Evolutionary conservation across 1,140 invertebrate genomes (phyloP).

Genomic region (Penaeus japonicus): DNA sequence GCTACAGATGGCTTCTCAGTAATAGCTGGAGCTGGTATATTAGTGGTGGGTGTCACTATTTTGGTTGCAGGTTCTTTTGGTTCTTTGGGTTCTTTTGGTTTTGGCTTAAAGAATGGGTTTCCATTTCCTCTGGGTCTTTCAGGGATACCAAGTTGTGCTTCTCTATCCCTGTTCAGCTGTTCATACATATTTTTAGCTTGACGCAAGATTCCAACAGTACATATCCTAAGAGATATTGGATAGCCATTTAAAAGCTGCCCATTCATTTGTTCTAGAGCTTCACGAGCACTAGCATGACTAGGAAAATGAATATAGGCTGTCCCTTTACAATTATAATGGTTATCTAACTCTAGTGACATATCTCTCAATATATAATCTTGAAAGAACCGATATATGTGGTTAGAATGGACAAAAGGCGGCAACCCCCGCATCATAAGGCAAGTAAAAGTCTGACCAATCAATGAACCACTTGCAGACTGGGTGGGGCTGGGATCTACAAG

Average conservation of each 20-base stretch:
- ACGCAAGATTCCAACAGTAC: conserved; percentile 44
- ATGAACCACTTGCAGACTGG: conserved; percentile 38
- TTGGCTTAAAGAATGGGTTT: conserved; percentile 46
- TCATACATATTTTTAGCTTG: conserved; percentile 49
- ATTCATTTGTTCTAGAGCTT: conserved; percentile 42
- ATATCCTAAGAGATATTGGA: conserved; percentile 33
- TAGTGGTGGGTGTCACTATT: background rate
- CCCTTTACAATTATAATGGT: conserved; percentile 34
- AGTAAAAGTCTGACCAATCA: conserved; percentile 43
- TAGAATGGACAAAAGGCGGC: conserved; percentile 30
- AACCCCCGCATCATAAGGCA: conserved; percentile 47
- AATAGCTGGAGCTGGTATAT: background rate
- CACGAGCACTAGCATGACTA: conserved; percentile 42
- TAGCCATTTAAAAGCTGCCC: conserved; percentile 25
- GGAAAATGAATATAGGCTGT: conserved; percentile 48
- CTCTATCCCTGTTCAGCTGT: conserved; percentile 39
- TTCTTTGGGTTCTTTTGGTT: conserved; percentile 22
- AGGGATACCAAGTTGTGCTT: conserved; percentile 35
- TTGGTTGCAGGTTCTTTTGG: background rate
- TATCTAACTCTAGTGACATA: conserved; percentile 44
- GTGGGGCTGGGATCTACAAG: conserved; percentile 15
- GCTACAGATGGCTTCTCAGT: background rate
- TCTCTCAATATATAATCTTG: conserved; percentile 44
- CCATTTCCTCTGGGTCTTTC: conserved; percentile 39
- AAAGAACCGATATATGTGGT: conserved; percentile 47